Conservation (phyloP, 2,113 vertebrate genomes). For the Zootoca vivipara region DNA sequence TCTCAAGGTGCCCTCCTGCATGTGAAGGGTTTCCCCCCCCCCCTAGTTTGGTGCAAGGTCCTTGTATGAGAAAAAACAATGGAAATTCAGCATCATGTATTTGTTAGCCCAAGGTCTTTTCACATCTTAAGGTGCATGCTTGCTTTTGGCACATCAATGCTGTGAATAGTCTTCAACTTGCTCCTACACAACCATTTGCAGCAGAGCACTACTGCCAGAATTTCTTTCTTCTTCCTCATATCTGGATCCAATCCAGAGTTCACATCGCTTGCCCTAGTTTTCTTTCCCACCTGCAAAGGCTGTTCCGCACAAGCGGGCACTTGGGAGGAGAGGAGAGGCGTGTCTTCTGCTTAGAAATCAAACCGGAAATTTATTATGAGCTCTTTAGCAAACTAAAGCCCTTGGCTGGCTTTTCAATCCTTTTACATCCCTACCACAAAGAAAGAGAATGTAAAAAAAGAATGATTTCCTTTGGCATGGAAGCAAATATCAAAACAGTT, state of each 20-base stretch:
- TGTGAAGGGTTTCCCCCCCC: not conserved
- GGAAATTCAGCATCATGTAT: not conserved
- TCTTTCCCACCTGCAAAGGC: not conserved
- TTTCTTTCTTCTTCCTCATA: not conserved
- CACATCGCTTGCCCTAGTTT: not conserved
- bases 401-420: not conserved
- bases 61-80: not conserved
- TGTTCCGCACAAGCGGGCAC: not conserved
- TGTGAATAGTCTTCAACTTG: not conserved
- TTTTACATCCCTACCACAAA: conserved; percentile 3
- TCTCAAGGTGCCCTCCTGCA: not conserved
- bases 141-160: not conserved
- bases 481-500: conserved; percentile 63
- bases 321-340: not conserved
- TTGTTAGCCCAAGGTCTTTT: not conserved
- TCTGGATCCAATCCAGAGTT: not conserved
- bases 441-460: conserved; percentile 27
- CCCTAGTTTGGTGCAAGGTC: no score
- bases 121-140: not conserved
- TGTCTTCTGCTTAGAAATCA: not conserved
- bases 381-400: not conserved
- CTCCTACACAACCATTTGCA: not conserved
- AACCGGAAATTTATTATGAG: conserved; percentile 7
- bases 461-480: not conserved
- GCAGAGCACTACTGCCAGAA: not conserved